Evolutionary conservation across 2,113 vertebrate genomes (phyloP).

Genomic region (Periophthalmus modestus): DNA sequence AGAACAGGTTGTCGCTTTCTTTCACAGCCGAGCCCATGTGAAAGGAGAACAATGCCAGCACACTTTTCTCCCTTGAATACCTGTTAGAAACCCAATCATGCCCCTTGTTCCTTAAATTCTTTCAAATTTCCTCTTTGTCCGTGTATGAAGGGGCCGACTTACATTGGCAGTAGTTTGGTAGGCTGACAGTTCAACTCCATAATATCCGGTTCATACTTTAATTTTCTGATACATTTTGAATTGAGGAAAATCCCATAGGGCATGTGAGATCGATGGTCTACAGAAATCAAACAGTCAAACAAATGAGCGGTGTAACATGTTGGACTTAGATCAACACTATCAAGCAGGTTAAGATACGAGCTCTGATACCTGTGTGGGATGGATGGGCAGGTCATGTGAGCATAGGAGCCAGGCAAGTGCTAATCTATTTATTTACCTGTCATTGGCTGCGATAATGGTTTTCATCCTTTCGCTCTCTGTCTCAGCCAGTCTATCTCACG

Average conservation of each 20-base stretch:
- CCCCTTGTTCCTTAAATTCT: conserved; percentile 61
- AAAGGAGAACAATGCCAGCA: conserved; percentile 68
- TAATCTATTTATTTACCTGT: conserved; percentile 80
- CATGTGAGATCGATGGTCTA: conserved; percentile 48
- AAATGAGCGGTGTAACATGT: conserved; percentile 63
- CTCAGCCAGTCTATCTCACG: conserved; percentile 64
- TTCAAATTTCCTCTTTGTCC: conserved; percentile 36
- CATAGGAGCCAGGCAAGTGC: conserved; percentile 19
- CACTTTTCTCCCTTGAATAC: conserved; percentile 72
- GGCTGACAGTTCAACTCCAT: background rate
- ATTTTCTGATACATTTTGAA: background rate
- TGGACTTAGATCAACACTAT: conserved; percentile 74
- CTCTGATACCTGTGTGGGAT: conserved; percentile 62
- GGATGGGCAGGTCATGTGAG: conserved; percentile 44
- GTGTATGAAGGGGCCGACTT: conserved; percentile 22
- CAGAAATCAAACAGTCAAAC: conserved; percentile 56
- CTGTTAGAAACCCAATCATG: conserved; percentile 76
- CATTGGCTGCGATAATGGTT: conserved; percentile 76
- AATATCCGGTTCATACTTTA: background rate
- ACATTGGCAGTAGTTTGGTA: background rate
- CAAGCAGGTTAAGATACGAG: conserved; percentile 74
- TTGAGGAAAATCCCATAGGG: conserved; percentile 4
- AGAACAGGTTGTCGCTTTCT: conserved; percentile 64
- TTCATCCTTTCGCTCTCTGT: conserved; percentile 60
- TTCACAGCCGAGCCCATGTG: conserved; percentile 52